These are phyloP conservation scores for Drosophila mojavensis DNA, from an alignment of 1,140 invertebrate genomes.

Conservation along the genomic window DNA sequence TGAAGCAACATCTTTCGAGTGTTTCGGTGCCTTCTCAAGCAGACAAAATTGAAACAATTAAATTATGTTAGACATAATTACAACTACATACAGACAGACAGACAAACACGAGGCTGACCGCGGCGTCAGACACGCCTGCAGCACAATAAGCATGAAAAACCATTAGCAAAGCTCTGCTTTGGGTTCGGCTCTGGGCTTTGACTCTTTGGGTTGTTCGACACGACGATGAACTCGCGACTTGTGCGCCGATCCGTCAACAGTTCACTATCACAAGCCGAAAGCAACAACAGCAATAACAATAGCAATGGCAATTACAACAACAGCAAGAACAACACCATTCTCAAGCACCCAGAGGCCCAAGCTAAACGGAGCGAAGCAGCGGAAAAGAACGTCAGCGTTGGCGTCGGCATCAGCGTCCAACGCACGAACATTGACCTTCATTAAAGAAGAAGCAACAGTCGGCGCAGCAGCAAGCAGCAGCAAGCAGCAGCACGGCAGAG, in stretches of 20 bases:
- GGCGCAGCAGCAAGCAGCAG: slow-evolving; percentile 20
- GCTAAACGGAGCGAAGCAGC: slow-evolving; percentile 46
- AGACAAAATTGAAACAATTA: slow-evolving; percentile 67
- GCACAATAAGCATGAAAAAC: slow-evolving; percentile 47
- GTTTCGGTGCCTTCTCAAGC: slow-evolving; percentile 26
- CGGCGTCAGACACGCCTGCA: slow-evolving; percentile 45
- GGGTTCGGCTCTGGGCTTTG: slow-evolving; percentile 23
- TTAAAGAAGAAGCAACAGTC: slow-evolving; percentile 63
- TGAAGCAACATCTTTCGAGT: slow-evolving; percentile 5
- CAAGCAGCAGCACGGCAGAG: slow-evolving; percentile 1
- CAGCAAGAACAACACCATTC: slow-evolving; percentile 21
- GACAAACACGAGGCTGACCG: background rate
- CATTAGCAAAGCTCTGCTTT: slow-evolving; percentile 51
- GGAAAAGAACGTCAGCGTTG: slow-evolving; percentile 36
- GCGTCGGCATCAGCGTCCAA: slow-evolving; percentile 43
- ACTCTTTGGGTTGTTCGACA: slow-evolving; percentile 35
- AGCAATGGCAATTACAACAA: slow-evolving; percentile 19
- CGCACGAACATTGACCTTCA: slow-evolving; percentile 78
- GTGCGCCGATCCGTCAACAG: slow-evolving; percentile 21
- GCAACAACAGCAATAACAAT: slow-evolving; percentile 8
- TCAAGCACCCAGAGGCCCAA: slow-evolving; percentile 39
- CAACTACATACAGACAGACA: background rate
- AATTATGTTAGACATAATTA: slow-evolving; percentile 67
- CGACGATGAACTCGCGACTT: slow-evolving; percentile 41
- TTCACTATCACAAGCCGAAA: slow-evolving; percentile 25